Evolutionary conservation across 37 sponge, comb jelly and placozoan species (phyloP).

Genomic region (Halichondria panicea): DNA sequence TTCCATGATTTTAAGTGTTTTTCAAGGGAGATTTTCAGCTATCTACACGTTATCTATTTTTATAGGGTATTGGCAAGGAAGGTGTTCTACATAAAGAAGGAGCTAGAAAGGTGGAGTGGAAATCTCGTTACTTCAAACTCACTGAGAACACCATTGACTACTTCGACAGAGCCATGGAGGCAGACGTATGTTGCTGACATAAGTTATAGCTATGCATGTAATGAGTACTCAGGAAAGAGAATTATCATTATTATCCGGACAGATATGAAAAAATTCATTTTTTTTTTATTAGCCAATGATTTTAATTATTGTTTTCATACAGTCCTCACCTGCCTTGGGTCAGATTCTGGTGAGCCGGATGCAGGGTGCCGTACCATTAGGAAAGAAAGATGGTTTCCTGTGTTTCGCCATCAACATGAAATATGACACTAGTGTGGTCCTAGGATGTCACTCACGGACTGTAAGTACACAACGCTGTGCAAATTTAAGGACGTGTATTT

Average conservation of each 20-base stretch:
- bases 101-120: constrained; percentile 6
- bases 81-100: constrained; percentile 46
- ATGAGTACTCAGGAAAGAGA: background rate
- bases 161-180: constrained; percentile 12
- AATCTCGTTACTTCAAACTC: constrained; percentile 35
- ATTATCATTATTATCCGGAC: background rate
- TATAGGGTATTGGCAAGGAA: constrained; percentile 49
- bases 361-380: constrained; percentile 16
- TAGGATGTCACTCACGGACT: constrained; percentile 11
- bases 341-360: constrained; percentile 18
- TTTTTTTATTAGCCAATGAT: background rate
- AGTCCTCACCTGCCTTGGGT: constrained; percentile 3
- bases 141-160: constrained; percentile 9
- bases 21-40: too few species aligned
- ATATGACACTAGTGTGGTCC: constrained; percentile 26
- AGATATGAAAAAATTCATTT: background rate
- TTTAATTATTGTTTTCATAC: background rate
- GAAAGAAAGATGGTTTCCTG: constrained; percentile 14
- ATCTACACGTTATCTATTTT: too few species aligned
- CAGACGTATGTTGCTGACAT: constrained; percentile 4
- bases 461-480: constrained; percentile 10
- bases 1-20: too few species aligned
- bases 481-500: too few species aligned
- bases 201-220: background rate
- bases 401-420: constrained; percentile 37